Base-by-base conservation (phyloP, 2,797 vertebrate genomes). In the Poecilia wingei region DNA sequence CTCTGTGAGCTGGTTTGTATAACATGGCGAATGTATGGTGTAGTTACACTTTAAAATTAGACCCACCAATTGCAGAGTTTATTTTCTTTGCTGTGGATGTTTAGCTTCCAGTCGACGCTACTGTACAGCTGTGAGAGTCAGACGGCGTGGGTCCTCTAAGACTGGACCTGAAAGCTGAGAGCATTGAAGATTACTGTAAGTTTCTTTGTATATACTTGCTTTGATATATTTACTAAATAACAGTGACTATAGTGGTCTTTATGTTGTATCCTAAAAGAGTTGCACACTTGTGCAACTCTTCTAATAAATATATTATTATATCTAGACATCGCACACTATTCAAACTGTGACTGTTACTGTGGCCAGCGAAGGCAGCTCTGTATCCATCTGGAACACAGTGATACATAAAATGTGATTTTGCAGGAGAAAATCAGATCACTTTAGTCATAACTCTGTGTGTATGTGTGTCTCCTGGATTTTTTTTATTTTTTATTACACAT, bases 161-260 rank as follows among this genome's bases (percentile, higher is more conserved):
- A 76, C 66, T 76, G 74, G 82, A 81, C 64, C 76, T 53, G n/a
- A 79, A 82, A 82, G 80, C 80, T 82, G 80, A 61, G 80, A 85
- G 75, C 74, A 79, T 81, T 74, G 61, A 74, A 68, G 76, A 81
- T 73, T 84, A 85, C 72, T 82, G 81, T 83, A 75, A 84, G 86
- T 84, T 82, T 88, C 81, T 92, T 88, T 96, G 95, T 96, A 94
- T 70, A 95, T 95, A 96, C 87, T 75, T 76, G 84, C 91, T 95
- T 90, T 84, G 82, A 69, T 68, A 75, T 75, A 90, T 94, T 83
- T 95, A 89, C 92, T 90, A 93, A 89, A 93, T 92, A 86, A 86
- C 87, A 88, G 93, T 94, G 86, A 91, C 90, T 93, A 84, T 94
- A 86, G 91, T 95, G 92, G 90, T 95, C 89, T 95, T 93, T 91